Base-by-base conservation (phyloP, 2,888 invertebrate species). In the Scaptomyza reducta region DNA sequence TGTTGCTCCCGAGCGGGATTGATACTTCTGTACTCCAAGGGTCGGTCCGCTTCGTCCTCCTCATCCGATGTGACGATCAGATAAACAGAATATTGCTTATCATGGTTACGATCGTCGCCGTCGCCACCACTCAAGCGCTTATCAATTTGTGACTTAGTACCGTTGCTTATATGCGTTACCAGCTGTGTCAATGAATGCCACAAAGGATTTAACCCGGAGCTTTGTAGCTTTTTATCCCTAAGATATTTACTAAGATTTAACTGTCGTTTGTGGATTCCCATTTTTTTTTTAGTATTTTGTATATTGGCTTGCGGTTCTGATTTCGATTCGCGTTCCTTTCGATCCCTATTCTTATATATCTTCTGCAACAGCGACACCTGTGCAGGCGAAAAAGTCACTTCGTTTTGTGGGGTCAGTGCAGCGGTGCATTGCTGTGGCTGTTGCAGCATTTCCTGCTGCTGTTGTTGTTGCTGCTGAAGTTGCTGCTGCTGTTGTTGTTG, bases 11-110 rank as follows among this genome's bases (percentile, higher is more conserved):
- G 7, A 2, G 45, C 3, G 22, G 13, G 3, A 6, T 41, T 11
- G 6, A 11, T 41, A 6, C 47, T n/a, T 16, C 18, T 22, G 29
- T 6, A 4, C 5, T 13, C 16, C 1, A 6, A 13, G 5, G 3
- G 1, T 18, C 27, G 6, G 0, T 29, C 31, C 6, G 6, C 41
- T 4, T 65, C 70, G 5, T 68, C 70, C 1, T 82, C 85, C 6
- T 74, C 79, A 7, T 82, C 74, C 5, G 82, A 70, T 5, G 47
- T 63, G 1, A 84, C 74, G 51, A 70, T 45, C 0, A 87, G 6
- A 27, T 87, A 83, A 6, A 78, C 56, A 3, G 79, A 59, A 11
- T 67, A 78, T 18, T 76, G 58, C 10, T 73, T 81, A 1, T 73
- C 78, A 1, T 25, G 47, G 0, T n/a, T 18, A 2, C 3, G 31